A percentile compares a stretch with the other conserved stretches of the same genome.
Evolutionary conservation across 2,888 invertebrate species (phyloP).

Genomic region (Apodemia zela): DNA sequence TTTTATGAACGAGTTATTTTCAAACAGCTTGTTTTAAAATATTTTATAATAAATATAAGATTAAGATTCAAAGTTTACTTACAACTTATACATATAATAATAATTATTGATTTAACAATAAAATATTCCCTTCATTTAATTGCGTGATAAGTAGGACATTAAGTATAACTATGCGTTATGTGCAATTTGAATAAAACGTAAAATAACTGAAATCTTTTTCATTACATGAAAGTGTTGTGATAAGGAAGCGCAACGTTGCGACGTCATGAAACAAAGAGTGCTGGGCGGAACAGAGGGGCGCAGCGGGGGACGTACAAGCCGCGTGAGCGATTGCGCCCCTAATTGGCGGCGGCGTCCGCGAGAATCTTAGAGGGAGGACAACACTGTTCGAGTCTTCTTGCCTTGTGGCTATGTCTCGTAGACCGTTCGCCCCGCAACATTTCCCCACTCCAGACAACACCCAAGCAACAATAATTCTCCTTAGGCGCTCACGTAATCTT

Average conservation of each 20-base stretch:
- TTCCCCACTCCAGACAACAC: slow-evolving; percentile 42
- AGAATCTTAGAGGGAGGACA: slow-evolving; percentile 80
- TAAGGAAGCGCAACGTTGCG: slow-evolving; percentile 42
- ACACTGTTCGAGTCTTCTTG: slow-evolving; percentile 61
- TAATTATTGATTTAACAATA: no score
- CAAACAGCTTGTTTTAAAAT: no score
- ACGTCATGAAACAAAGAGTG: slow-evolving; percentile 66
- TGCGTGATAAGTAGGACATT: no score
- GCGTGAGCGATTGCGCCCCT: slow-evolving; percentile 80
- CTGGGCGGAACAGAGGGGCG: slow-evolving; percentile 39
- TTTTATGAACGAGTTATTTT: no score
- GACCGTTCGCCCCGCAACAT: slow-evolving; percentile 36
- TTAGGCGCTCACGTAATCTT: slow-evolving; percentile 27
- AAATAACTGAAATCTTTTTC: slow-evolving; percentile 70
- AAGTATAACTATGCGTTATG: neutral
- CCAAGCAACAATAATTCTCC: slow-evolving; percentile 70
- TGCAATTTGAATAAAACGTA: neutral
- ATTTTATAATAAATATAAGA: no score
- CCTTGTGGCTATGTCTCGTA: slow-evolving; percentile 49
- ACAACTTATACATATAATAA: no score
- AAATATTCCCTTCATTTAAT: no score
- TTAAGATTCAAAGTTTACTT: no score
- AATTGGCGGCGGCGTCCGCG: slow-evolving; percentile 81
- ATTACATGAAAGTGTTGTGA: slow-evolving; percentile 63
- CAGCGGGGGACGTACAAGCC: slow-evolving; percentile 53